Conservation (phyloP, 2,888 invertebrate genomes). For the Synanthedon tipuliformis region DNA sequence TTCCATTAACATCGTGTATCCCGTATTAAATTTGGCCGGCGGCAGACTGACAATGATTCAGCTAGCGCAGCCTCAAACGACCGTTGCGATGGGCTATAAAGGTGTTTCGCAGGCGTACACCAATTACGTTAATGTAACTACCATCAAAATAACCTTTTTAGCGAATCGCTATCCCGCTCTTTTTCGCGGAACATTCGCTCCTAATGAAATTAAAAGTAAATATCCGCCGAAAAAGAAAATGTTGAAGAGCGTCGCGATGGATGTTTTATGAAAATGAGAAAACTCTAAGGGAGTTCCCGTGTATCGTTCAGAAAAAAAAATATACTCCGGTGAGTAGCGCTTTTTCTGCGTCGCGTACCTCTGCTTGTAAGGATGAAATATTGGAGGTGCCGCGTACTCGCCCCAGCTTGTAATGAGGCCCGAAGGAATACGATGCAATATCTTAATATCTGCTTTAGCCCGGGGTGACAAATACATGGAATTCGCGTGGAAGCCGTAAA, state of each 20-base stretch:
- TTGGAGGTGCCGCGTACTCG: constrained; percentile 48
- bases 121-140: constrained; percentile 66
- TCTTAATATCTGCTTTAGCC: constrained; percentile 61
- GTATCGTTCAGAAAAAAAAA: constrained; percentile 16
- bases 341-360: constrained; percentile 21
- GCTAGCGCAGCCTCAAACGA: constrained; percentile 48
- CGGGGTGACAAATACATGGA: constrained; percentile 59
- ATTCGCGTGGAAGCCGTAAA: constrained; percentile 59
- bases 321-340: constrained; percentile 19
- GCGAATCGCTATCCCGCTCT: constrained; percentile 41
- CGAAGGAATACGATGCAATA: constrained; percentile 64
- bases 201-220: constrained; percentile 56
- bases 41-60: constrained; percentile 54
- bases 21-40: constrained; percentile 46
- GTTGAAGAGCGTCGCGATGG: constrained; percentile 18
- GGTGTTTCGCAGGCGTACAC: constrained; percentile 57
- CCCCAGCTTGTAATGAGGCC: constrained; percentile 58
- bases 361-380: constrained; percentile 50
- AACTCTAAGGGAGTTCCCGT: constrained; percentile 22
- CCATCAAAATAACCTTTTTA: constrained; percentile 60
- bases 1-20: constrained; percentile 48
- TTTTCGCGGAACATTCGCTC: constrained; percentile 42
- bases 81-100: constrained; percentile 54
- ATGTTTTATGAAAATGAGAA: constrained; percentile 43
- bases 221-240: constrained; percentile 23